Conservation (phyloP, 2,888 invertebrate species). For the Sinelater perroti region DNA sequence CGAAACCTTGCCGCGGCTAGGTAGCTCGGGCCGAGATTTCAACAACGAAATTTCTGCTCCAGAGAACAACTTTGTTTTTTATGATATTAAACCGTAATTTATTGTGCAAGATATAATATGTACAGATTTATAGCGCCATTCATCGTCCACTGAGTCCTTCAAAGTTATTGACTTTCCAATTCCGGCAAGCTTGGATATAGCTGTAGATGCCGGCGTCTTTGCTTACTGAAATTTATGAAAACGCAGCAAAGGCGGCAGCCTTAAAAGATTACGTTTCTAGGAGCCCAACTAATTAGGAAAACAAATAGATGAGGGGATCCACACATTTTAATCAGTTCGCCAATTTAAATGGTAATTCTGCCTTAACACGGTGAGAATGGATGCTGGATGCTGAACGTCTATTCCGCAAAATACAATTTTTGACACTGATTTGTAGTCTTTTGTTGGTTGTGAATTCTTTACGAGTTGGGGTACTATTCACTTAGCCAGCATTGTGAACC, state of each 20-base stretch:
- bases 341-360: constrained; percentile 14
- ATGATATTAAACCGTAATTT: no score
- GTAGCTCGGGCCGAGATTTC: neutral
- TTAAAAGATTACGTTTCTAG: constrained; percentile 1
- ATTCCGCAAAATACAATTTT: neutral
- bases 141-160: no score
- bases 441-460: constrained; percentile 6
- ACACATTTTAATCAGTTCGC: constrained; percentile 4
- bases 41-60: neutral
- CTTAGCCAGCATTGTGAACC: constrained; percentile 3
- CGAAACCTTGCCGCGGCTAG: neutral
- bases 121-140: no score
- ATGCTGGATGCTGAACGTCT: no score
- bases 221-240: constrained; percentile 7
- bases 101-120: no score
- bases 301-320: constrained; percentile 1
- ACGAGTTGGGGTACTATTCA: constrained; percentile 1
- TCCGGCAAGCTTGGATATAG: constrained; percentile 4
- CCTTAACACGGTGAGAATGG: neutral
- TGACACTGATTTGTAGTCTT: constrained; percentile 3
- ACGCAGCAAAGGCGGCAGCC: constrained; percentile 7
- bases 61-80: no score
- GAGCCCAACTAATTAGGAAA: constrained; percentile 1
- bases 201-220: neutral
- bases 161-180: no score